Evolutionary conservation across 2,888 invertebrate genomes (phyloP).

Genomic region (Polyommatus icarus): DNA sequence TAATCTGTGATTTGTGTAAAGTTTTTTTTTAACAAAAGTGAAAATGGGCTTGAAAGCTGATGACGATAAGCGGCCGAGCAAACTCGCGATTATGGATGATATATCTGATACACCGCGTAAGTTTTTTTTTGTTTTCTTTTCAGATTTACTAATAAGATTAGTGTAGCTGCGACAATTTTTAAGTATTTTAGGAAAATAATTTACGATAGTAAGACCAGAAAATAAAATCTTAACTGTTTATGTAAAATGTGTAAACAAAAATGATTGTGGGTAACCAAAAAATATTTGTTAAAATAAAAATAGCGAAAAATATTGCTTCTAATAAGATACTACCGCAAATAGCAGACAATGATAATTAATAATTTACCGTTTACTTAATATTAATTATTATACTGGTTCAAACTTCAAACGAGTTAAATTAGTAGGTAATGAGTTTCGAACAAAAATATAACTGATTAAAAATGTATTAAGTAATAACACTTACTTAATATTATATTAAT

Average conservation of each 20-base stretch:
- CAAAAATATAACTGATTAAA: background rate
- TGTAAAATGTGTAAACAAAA: background rate
- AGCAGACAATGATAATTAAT: background rate
- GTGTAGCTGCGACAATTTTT: background rate
- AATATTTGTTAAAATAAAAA: background rate
- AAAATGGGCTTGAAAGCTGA: slow-evolving; percentile 75
- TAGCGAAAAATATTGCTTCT: no score
- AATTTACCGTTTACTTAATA: background rate
- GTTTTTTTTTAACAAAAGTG: slow-evolving; percentile 54
- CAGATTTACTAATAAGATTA: background rate
- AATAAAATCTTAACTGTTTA: background rate
- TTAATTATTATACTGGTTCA: background rate
- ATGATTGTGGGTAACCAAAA: background rate
- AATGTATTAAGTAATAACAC: no score
- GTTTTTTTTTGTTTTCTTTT: slow-evolving; percentile 46
- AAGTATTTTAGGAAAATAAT: background rate
- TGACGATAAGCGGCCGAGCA: slow-evolving; percentile 74
- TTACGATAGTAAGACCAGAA: background rate
- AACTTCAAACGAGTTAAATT: background rate
- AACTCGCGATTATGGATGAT: slow-evolving; percentile 76
- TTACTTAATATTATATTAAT: no score
- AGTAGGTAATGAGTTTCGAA: background rate
- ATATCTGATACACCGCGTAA: slow-evolving; percentile 65
- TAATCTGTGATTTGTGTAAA: slow-evolving; percentile 46
- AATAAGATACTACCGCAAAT: no score